Base-by-base conservation (phyloP, 2,797 vertebrate species). In the Buphagus erythrorhynchus region DNA sequence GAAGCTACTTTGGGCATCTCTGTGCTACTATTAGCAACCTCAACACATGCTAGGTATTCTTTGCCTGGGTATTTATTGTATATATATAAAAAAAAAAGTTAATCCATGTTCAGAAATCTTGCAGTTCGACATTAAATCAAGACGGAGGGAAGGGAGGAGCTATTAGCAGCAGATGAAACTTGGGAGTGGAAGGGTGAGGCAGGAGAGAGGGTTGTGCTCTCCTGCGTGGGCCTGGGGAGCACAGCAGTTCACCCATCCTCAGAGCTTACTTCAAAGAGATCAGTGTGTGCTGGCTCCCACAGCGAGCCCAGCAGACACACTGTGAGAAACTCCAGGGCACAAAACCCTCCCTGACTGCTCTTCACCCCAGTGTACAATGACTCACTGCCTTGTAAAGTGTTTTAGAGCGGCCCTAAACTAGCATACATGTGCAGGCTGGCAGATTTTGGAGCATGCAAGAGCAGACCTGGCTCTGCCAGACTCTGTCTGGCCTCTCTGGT, bases 111-210 rank as follows among this genome's bases (percentile, higher is more conserved):
- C 42, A 76, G n/a, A 80, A 92, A 67, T 9, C 16, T 74, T 33
- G 18, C 40, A n/a, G 31, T 58, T 36, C 38, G 57, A 35, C 20
- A 55, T 73, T 38, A 67, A 81, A 66, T 14, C 13, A 15, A 84
- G 29, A 1, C 4, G 67, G 42, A 46, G 18, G 35, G 42, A 83
- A 71, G 33, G 65, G 45, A 95, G 67, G 55, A 93, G 59, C 40
- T 73, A 16, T 12, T 45, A 43, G 52, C 35, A 40, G 48, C 5
- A 49, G 61, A 29, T 71, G 82, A 88, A 83, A 86, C 42, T 29
- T 48, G 58, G 19, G 54, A 54, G 73, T 25, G 71, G 89, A 93
- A 55, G 54, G 74, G 74, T 28, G 81, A 87, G 71, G 63, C 63
- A 77, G 29, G 22, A 68, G 38, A 54, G 66, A 86, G 20, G 42